Evolutionary conservation across 2,888 invertebrate species (phyloP), one percentile per base, ranked within the genome.

Genomic region (Drosophila putrida): DNA sequence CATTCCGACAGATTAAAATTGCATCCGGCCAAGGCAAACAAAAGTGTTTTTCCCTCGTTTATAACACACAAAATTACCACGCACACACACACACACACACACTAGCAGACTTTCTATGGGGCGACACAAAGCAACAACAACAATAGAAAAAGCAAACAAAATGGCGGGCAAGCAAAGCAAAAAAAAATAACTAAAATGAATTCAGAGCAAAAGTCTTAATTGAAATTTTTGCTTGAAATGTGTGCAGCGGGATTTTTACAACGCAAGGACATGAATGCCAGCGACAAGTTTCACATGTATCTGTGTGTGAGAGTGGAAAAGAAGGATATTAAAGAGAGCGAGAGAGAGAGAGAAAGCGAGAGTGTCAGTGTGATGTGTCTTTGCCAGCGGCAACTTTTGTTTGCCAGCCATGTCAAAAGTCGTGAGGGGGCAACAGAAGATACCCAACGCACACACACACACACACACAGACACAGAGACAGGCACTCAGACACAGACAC

Each of bases 131-230:
- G 55, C 76, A 66, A 80, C 54, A 61, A 65, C 54, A 71, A 39
- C 44, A 50, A 20, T 31, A 31, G 31, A 6, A 27, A 58, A 72
- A 69, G 53, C 59, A 66, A 65, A 67, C 46, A 63, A 51, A 59
- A 67, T 75, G 74, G 73, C 78, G 78, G 70, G 55, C 49, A 55
- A 39, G 36, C 8, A 47, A 47, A 50, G 5, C n/a, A 35, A 51
- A 71, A 59, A 49, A 51, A 61, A 64, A 68, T 62, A 67, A 74
- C 39, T 66, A 70, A 86, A 83, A 81, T 73, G 88, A 87, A 89
- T 84, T 78, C 88, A 74, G 89, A 78, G 79, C 63, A 72, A 80
- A 89, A 84, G 89, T 88, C 87, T 87, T 90, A 90, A 88, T 88
- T 88, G 90, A 88, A 88, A 90, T 87, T 90, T 89, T 84, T 90